A percentile compares a stretch with the other conserved stretches of the same genome.
phyloP scores from a whole-genome alignment of 1,140 invertebrate genomes.

The Zaprionus davidi region DNA sequence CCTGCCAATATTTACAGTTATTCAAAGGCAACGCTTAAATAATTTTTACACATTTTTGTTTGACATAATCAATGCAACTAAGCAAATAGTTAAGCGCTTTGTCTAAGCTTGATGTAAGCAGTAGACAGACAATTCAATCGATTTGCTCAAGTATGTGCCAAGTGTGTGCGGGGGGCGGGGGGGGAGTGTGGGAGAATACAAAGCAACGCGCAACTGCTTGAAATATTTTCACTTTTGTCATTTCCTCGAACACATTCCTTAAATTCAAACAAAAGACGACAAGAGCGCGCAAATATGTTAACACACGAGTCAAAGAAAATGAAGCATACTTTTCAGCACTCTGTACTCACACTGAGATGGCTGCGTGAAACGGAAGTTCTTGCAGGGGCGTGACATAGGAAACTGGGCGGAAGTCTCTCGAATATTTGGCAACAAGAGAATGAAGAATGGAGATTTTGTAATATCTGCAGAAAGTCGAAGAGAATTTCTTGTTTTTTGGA shows the following conservation, averaged over 20 bases:
- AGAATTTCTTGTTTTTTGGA: neutral
- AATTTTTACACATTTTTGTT: slow-evolving; percentile 10
- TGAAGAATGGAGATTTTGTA: neutral
- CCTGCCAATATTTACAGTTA: slow-evolving; percentile 47
- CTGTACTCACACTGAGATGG: slow-evolving; percentile 23
- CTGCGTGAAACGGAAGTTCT: slow-evolving; percentile 23
- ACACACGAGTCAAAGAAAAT: slow-evolving; percentile 53
- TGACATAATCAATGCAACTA: slow-evolving; percentile 46
- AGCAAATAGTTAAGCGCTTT: slow-evolving; percentile 44
- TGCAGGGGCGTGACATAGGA: slow-evolving; percentile 27
- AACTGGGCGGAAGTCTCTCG: neutral
- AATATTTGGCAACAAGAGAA: neutral
- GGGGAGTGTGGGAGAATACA: neutral
- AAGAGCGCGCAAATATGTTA: slow-evolving; percentile 58
- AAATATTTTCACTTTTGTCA: slow-evolving; percentile 82
- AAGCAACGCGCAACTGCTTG: slow-evolving; percentile 54
- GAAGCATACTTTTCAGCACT: slow-evolving; percentile 50
- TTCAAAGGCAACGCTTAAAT: slow-evolving; percentile 45
- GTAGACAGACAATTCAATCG: slow-evolving; percentile 73
- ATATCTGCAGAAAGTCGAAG: neutral
- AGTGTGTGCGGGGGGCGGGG: neutral
- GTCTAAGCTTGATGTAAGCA: slow-evolving; percentile 52
- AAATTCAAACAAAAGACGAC: slow-evolving; percentile 53
- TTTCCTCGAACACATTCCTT: slow-evolving; percentile 73
- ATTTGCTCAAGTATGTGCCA: slow-evolving; percentile 36